Evolutionary conservation across 2,888 invertebrate species (phyloP).

Genomic region (Scrobipalpa costella): DNA sequence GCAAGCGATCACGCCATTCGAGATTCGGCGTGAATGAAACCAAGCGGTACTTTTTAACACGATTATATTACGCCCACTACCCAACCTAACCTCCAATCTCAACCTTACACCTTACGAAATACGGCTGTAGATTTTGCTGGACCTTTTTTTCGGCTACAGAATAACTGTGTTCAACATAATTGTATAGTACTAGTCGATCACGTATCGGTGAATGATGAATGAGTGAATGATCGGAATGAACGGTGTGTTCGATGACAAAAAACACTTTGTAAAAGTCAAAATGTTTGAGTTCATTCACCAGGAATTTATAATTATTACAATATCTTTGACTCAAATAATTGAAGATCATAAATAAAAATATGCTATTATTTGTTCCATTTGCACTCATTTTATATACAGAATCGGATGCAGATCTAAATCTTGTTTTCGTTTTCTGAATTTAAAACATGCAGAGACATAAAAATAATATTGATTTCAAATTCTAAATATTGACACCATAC

Average conservation of each 20-base stretch:
- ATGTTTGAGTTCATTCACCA: constrained; percentile 61
- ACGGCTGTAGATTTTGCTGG: not conserved
- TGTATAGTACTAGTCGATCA: constrained; percentile 63
- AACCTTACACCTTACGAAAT: not conserved
- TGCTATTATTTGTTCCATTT: too few relatives aligned
- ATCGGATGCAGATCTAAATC: too few relatives aligned
- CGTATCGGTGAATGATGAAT: constrained; percentile 67
- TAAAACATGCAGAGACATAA: too few relatives aligned
- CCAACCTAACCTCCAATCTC: not conserved
- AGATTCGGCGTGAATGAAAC: constrained; percentile 59
- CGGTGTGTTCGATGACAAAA: constrained; percentile 49
- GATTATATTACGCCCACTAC: constrained; percentile 30
- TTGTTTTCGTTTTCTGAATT: too few relatives aligned
- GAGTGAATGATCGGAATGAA: constrained; percentile 47
- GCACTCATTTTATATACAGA: too few relatives aligned
- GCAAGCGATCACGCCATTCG: constrained; percentile 8
- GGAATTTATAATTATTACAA: not conserved
- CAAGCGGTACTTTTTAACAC: constrained; percentile 55
- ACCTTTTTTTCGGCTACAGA: constrained; percentile 23
- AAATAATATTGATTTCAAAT: too few relatives aligned
- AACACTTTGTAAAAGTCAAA: constrained; percentile 51
- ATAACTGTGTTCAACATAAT: constrained; percentile 42
- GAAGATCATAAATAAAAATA: too few relatives aligned
- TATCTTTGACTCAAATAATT: not conserved
- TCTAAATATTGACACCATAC: too few relatives aligned